These are phyloP conservation scores for Zosterops borbonicus DNA, from an alignment of 2,113 vertebrate species.

Conservation along the genomic window DNA sequence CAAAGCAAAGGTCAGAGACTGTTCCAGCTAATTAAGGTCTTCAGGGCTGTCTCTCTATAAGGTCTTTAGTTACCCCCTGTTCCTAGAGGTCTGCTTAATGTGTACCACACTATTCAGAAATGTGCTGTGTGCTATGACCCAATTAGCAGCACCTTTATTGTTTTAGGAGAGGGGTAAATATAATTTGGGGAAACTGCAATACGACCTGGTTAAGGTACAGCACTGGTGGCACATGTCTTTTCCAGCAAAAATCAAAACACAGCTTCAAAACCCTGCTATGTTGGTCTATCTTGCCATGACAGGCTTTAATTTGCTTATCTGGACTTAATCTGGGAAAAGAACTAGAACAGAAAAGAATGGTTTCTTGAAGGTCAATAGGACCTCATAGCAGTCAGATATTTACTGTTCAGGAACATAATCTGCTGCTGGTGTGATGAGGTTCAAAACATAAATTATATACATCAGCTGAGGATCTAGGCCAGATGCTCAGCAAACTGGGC, in stretches of 20 bases:
- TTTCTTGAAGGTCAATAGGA: conserved; percentile 31
- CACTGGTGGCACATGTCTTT: background rate
- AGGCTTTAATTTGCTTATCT: background rate
- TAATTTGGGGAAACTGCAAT: background rate
- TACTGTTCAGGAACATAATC: background rate
- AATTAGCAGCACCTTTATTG: background rate
- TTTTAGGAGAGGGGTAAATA: background rate
- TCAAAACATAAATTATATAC: background rate
- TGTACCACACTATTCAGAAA: background rate
- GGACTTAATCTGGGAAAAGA: background rate
- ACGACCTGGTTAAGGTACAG: background rate
- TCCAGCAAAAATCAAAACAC: background rate
- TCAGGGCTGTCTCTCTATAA: background rate
- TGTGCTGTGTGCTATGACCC: background rate
- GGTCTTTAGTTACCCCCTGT: background rate
- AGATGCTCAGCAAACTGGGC: conserved; percentile 47
- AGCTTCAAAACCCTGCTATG: background rate
- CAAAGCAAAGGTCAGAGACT: accelerated
- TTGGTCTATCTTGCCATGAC: background rate
- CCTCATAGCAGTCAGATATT: conserved; percentile 16
- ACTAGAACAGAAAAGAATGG: background rate
- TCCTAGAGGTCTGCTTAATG: background rate
- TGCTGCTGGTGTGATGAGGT: background rate
- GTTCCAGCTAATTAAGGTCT: background rate
- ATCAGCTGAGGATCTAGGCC: background rate